Evolutionary conservation across 2,888 invertebrate genomes (phyloP), one percentile per base, ranked within the genome.

Genomic region (Noctua pronuba): DNA sequence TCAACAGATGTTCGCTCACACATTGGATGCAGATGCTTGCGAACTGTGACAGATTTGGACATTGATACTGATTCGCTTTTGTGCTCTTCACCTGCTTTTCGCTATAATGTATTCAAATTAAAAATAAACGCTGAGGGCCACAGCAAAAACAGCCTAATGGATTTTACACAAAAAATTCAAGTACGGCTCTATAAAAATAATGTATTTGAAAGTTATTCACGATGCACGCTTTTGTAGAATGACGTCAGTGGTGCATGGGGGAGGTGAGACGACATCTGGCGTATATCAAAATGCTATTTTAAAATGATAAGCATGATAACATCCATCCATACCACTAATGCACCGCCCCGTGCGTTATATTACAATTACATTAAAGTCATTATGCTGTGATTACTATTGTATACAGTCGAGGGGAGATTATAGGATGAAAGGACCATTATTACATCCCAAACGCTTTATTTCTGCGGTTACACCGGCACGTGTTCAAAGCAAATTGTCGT

Each of bases 251-350:
- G 73, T 81, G 77, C 74, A 86, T 87, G 89, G 91, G 92, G 93
- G 92, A 91, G 90, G 91, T 88, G 88, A 88, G 87, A 87, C 86
- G 92, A 92, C 95, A 95, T 95, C 95, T 96, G 96, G 94, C 92
- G 88, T 90, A 90, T 92, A 94, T 95, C 94, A 95, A 93, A 94
- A 95, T 92, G 93, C 91, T 93, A 94, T 95, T 94, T 92, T 89
- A 92, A 94, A 93, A 91, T 95, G 96, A 96, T 96, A 95, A 94
- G 93, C 94, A 92, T 93, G 95, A 95, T 95, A 95, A 94, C 90
- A 91, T 90, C 91, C 92, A 90, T 91, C 91, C 92, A 90, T 91
- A 91, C 91, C 92, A 91, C 92, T 93, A 94, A 95, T 94, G 93
- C 93, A 93, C 93, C 94, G 95, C 95, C 94, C 94, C 89, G 88